Evolutionary conservation across 2,797 vertebrate genomes (phyloP).

Genomic region (Pyrocephalus nanus): DNA sequence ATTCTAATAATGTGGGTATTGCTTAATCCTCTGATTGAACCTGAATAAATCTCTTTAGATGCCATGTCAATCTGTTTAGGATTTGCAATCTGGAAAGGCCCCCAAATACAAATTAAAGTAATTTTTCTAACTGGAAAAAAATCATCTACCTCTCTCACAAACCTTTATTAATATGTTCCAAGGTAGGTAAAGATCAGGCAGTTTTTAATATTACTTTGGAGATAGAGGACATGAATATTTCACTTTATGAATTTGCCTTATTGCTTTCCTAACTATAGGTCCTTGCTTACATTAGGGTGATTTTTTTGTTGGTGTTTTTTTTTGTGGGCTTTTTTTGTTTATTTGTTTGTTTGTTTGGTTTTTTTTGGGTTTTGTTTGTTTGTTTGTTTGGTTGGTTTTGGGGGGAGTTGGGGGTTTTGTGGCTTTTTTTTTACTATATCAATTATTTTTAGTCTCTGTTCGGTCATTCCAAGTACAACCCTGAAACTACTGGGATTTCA

Average conservation of each 20-base stretch:
- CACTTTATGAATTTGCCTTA: background rate
- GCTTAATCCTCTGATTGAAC: constrained; percentile 14
- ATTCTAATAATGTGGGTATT: background rate
- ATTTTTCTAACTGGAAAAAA: constrained; percentile 23
- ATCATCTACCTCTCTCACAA: background rate
- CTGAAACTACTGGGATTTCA: background rate
- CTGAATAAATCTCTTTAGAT: constrained; percentile 1
- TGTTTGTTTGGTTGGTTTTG: no score
- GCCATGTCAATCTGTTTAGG: constrained; percentile 2
- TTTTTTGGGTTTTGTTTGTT: background rate
- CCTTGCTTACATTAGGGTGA: background rate
- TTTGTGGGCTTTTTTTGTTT: background rate
- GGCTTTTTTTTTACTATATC: background rate
- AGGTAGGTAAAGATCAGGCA: background rate
- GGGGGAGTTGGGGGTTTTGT: no score
- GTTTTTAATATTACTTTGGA: background rate
- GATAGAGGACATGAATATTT: background rate
- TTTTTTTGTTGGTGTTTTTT: background rate
- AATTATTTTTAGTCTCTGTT: background rate
- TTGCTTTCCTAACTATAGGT: background rate
- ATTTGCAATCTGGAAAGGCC: constrained; percentile 16
- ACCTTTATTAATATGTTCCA: background rate
- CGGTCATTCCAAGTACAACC: background rate
- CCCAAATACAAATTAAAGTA: background rate
- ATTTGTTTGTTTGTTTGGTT: background rate